Base-by-base conservation (phyloP, 2,797 vertebrate genomes). In the Periparus ater region DNA sequence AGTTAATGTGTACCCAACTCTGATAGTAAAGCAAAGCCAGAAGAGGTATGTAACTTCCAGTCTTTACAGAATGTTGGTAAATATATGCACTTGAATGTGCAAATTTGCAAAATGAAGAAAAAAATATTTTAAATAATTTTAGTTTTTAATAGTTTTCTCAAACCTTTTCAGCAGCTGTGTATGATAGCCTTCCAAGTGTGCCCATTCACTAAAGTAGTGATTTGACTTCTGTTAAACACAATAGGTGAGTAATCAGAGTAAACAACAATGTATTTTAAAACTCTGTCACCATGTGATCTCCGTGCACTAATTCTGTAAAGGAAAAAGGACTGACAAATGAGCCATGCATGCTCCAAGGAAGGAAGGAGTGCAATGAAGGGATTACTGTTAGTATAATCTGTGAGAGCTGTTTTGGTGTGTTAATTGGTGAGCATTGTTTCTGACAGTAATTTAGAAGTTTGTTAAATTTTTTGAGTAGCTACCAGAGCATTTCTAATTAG, bases 261-360 rank as follows among this genome's bases (percentile, higher is more conserved):
- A 55, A 61, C 25, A 90, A 17, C 18, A 27, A 71, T 55, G 21
- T n/a, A 5, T 51, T 68, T 51, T 44, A n/a, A 79, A 89, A 25
- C 11, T 48, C 40, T 23, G 10, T 34, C 5, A 12, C 44, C 3
- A 0, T 32, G 18, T 70, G 36, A 20, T 45, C 30, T 74, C 25
- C 18, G 9, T 53, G 36, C 38, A 34, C 71, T 65, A 79, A 48
- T 32, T 19, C n/a, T 75, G 20, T 21, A 34, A 89, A 63, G 51
- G 34, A 79, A 61, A 45, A 71, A 63, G 57, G 11, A 17, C 22
- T 89, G 55, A 23, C 22, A 26, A 82, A 36, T 3, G 16, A 89
- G 40, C 67, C 11, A 17, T 0, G 0, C 0, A 0, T 45, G 27
- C 58, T 65, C 10, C 9, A 29, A 61, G 22, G 40, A 61, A 29